Evolutionary conservation across 2,113 vertebrate species (phyloP), one percentile per base, ranked within the genome.

Genomic region (Ophthalmolycus amberensis): DNA sequence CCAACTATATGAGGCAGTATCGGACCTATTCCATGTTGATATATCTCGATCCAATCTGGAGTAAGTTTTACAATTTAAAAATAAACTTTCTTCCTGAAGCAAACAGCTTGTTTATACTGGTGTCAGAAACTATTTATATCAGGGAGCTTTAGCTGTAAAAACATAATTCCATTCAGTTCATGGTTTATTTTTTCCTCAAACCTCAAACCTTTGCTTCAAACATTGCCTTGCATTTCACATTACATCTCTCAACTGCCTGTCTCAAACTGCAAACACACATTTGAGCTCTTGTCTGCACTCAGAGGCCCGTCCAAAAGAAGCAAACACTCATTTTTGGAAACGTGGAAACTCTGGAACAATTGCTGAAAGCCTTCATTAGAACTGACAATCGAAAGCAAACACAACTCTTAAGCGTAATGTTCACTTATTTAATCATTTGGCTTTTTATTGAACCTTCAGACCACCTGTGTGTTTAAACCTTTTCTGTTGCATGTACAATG

Each of bases 271-370:
- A 74, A 38, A 37, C 20, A 68, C 48, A 63, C n/a, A 48, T 71
- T 27, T 78, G 20, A 6, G 50, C n/a, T 11, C 15, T n/a, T 37
- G 18, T 77, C 46, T 71, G 12, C 4, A 25, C 48, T 74, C 37
- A 37, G 37, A 80, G 52, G 42, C 12, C 48, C 1, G 0, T 80
- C 71, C 48, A 85, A 76, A 76, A 59, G 4, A 65, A 80, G 62
- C 79, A 79, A 80, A 87, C 63, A 32, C 66, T 58, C 37, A 68
- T 62, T 71, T 80, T 58, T 85, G 75, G 75, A 84, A 80, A 84
- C 9, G 25, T 29, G 25, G 52, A 77, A 70, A 38, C 63, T 29
- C 42, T 66, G 74, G 50, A 86, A 62, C 46, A 84, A 79, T 40
- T 52, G 10, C 67, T 46, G 85, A 76, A 70, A 85, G 48, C 1